Evolutionary conservation across 1,140 invertebrate genomes (phyloP).

Genomic region (Eriocheir sinensis): DNA sequence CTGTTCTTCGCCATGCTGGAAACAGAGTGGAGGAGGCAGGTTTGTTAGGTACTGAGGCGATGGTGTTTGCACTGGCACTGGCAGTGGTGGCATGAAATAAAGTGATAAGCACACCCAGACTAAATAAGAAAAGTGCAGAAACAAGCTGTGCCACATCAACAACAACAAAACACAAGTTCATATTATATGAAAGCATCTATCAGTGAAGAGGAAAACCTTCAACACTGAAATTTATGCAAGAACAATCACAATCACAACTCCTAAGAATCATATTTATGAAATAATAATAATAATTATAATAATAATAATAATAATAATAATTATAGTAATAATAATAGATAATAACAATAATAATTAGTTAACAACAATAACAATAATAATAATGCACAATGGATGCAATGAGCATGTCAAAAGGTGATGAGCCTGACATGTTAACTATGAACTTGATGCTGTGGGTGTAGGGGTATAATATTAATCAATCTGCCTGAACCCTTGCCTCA

Average conservation of each 20-base stretch:
- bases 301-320: slow-evolving; percentile 2
- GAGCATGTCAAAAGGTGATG: not conserved
- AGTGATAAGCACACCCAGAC: not conserved
- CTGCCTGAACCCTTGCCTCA: too few relatives aligned
- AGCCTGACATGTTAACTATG: too few relatives aligned
- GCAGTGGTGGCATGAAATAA: not conserved
- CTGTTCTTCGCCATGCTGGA: slow-evolving; percentile 5
- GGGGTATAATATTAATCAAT: too few relatives aligned
- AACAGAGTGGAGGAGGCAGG: not conserved
- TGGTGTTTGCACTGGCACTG: not conserved
- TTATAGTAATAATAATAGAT: not conserved
- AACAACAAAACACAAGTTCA: not conserved
- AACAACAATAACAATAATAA: not conserved
- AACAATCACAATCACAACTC: too few relatives aligned
- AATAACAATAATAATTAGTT: not conserved
- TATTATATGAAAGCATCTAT: too few relatives aligned
- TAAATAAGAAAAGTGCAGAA: not conserved
- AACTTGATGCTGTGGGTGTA: too few relatives aligned
- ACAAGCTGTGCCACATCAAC: not conserved
- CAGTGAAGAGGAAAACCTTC: too few relatives aligned
- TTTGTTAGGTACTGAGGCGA: not conserved
- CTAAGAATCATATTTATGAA: too few relatives aligned
- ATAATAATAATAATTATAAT: slow-evolving; percentile 27
- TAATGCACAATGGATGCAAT: not conserved
- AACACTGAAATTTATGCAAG: too few relatives aligned